A percentile compares a stretch with the other conserved stretches of the same genome.
These are phyloP conservation scores for Metallyticus violacea DNA, from an alignment of 2,888 invertebrate genomes.

Conservation along the genomic window DNA sequence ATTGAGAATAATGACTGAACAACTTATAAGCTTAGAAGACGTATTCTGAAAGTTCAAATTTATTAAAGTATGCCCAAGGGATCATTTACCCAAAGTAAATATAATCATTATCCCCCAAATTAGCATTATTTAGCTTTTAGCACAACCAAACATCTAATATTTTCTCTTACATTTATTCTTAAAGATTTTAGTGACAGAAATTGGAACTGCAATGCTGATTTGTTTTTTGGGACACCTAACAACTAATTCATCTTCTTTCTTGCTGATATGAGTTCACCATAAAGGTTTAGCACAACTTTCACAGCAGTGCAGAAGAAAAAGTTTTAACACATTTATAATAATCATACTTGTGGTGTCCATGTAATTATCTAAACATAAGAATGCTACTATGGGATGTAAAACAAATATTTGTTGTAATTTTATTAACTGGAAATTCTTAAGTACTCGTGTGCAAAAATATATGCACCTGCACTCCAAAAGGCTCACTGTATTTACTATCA, in stretches of 20 bases:
- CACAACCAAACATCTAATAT: too few relatives aligned
- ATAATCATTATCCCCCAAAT: too few relatives aligned
- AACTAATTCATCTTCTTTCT: not conserved
- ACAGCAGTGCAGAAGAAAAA: not conserved
- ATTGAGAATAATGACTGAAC: too few relatives aligned
- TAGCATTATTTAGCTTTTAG: too few relatives aligned
- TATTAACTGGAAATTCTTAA: not conserved
- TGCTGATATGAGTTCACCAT: too few relatives aligned
- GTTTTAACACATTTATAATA: not conserved
- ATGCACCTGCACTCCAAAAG: not conserved
- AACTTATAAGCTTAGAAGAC: too few relatives aligned
- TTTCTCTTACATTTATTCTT: not conserved
- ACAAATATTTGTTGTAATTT: not conserved
- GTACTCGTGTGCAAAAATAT: not conserved
- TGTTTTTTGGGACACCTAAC: not conserved
- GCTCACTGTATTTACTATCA: not conserved
- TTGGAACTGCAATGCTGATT: not conserved
- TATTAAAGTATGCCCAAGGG: too few relatives aligned
- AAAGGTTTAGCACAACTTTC: not conserved
- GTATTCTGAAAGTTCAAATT: too few relatives aligned
- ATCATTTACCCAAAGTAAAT: too few relatives aligned
- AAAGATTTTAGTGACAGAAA: not conserved
- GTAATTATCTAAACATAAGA: not conserved
- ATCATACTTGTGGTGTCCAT: not conserved
- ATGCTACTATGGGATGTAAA: not conserved